Conservation (phyloP, 2,113 vertebrate genomes). For the Hippocampus barbouri region DNA sequence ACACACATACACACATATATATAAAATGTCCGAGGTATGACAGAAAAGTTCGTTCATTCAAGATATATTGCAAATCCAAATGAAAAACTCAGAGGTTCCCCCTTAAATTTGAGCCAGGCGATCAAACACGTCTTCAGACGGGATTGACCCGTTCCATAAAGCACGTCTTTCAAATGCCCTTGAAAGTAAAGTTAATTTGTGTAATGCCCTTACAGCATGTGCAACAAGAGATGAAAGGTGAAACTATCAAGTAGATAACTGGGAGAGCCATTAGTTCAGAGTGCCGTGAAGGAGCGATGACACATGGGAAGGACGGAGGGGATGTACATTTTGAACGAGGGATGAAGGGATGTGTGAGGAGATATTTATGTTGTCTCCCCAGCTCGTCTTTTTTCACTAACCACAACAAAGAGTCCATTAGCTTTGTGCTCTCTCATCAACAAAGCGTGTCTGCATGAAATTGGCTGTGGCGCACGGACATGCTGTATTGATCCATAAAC, state of each 20-base stretch:
- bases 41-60: no score
- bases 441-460: slow-evolving; percentile 12
- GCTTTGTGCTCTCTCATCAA: slow-evolving; percentile 12
- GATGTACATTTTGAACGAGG: slow-evolving; percentile 9
- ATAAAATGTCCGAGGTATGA: no score
- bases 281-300: slow-evolving; percentile 5
- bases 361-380: slow-evolving; percentile 5
- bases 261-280: slow-evolving; percentile 22
- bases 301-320: slow-evolving; percentile 4
- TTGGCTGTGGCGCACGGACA: slow-evolving; percentile 18
- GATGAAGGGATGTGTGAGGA: slow-evolving; percentile 11
- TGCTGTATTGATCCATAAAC: slow-evolving; percentile 43
- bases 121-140: background rate
- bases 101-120: no score
- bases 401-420: slow-evolving; percentile 37
- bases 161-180: background rate
- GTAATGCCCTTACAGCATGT: background rate
- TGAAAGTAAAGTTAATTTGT: background rate
- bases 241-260: slow-evolving; percentile 14
- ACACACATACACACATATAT: no score
- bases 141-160: background rate
- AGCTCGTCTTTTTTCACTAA: slow-evolving; percentile 18
- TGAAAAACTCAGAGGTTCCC: no score
- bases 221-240: background rate
- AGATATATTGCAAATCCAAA: no score